Percentiles rank a stretch among this genome's conserved stretches.
Evolutionary conservation across 2,113 vertebrate genomes (phyloP).

Genomic region (Grus americana): DNA sequence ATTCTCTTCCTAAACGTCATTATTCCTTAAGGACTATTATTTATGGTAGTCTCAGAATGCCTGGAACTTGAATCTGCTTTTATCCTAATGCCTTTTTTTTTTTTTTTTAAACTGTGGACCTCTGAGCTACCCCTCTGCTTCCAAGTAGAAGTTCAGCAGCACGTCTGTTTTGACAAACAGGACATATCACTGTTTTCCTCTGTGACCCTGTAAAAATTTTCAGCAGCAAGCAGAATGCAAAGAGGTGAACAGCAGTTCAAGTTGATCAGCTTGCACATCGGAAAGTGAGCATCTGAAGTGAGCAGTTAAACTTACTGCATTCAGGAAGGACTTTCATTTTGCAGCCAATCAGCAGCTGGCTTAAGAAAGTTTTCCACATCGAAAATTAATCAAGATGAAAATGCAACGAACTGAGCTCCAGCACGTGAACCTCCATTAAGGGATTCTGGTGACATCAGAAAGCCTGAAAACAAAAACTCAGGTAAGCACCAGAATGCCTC

Average conservation of each 20-base stretch:
- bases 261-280: neutral
- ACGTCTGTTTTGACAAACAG: neutral
- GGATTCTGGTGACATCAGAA: conserved; percentile 15
- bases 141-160: neutral
- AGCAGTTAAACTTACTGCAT: neutral
- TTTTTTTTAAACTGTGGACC: neutral
- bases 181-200: neutral
- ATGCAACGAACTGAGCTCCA: neutral
- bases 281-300: conserved; percentile 3
- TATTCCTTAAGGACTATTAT: neutral
- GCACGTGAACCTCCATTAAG: neutral
- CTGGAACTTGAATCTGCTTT: neutral
- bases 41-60: neutral
- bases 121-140: neutral
- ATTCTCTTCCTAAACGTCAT: conserved; percentile 6
- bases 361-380: neutral
- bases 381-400: conserved; percentile 51
- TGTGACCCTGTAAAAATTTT: neutral
- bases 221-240: neutral
- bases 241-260: conserved; percentile 23
- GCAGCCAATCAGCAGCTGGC: neutral
- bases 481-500: neutral
- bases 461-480: conserved; percentile 4
- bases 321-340: neutral
- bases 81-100: neutral